These are phyloP conservation scores for Habropoda laboriosa DNA, from an alignment of 1,140 invertebrate genomes.

Conservation along the genomic window DNA sequence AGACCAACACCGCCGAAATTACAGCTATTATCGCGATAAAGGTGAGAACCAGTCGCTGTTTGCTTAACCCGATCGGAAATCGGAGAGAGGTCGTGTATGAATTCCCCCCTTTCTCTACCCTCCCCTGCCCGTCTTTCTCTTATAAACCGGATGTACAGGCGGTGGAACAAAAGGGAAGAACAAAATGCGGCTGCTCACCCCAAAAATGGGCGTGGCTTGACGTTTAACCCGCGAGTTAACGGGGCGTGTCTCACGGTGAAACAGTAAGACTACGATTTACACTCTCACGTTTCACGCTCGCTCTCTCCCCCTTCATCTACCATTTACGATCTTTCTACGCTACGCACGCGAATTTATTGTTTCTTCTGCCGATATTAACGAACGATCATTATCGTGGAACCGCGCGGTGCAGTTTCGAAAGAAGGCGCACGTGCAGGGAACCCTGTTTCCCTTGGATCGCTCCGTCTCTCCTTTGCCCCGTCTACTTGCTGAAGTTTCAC, in stretches of 20 bases:
- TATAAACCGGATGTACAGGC: no score
- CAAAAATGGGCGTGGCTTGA: slow-evolving; percentile 60
- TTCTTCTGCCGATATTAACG: slow-evolving; percentile 40
- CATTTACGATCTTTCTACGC: slow-evolving; percentile 18
- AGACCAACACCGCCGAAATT: slow-evolving; percentile 63
- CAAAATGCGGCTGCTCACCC: slow-evolving; percentile 48
- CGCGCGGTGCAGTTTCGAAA: no score
- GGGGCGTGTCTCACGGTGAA: slow-evolving; percentile 68
- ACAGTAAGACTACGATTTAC: slow-evolving; percentile 70
- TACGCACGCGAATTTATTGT: slow-evolving; percentile 51
- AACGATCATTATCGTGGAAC: slow-evolving; percentile 20
- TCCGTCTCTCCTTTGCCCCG: not conserved
- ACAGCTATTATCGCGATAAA: slow-evolving; percentile 71
- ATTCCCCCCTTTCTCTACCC: not conserved
- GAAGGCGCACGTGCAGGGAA: slow-evolving; percentile 13
- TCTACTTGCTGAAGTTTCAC: no score
- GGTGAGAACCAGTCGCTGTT: slow-evolving; percentile 69
- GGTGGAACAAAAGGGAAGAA: not conserved
- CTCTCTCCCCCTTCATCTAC: slow-evolving; percentile 2
- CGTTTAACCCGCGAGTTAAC: slow-evolving; percentile 71
- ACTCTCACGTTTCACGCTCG: slow-evolving; percentile 60
- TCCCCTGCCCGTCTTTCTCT: no score
- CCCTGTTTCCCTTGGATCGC: not conserved
- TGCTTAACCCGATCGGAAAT: slow-evolving; percentile 67
- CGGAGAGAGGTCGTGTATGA: slow-evolving; percentile 56